Evolutionary conservation across 35 echinoderm and acorn worm species (phyloP).

Genomic region (Patiria miniata): DNA sequence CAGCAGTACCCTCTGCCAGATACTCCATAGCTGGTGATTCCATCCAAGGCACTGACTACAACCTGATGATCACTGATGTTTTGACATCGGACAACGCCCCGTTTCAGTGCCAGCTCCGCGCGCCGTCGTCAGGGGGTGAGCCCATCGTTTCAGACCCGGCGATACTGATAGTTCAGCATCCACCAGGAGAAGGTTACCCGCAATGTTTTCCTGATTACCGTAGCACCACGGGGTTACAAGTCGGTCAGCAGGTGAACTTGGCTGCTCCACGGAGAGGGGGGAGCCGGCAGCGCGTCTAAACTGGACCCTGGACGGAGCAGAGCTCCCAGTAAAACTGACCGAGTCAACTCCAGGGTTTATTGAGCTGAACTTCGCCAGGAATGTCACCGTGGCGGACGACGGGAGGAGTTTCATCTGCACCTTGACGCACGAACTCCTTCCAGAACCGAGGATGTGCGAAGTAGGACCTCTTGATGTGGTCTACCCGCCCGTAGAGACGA

Average conservation of each 20-base stretch:
- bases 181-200: not conserved
- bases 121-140: not conserved
- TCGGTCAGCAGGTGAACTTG: not conserved
- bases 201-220: not conserved
- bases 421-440: not conserved
- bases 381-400: conserved; percentile 2
- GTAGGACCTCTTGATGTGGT: conserved; percentile 24
- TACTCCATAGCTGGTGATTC: not conserved
- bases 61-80: not conserved
- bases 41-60: not conserved
- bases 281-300: not conserved
- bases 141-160: not conserved
- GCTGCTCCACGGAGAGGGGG: not conserved
- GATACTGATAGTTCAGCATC: not conserved
- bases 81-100: not conserved
- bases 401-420: not conserved
- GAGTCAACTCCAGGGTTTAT: not conserved
- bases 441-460: not conserved
- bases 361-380: not conserved
- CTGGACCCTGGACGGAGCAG: not conserved
- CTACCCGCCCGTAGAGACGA: not conserved
- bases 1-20: not conserved
- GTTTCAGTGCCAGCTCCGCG: conserved; percentile 5
- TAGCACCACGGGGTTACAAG: not conserved
- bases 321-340: not conserved